phyloP scores from a whole-genome alignment of 2,888 invertebrate genomes.

The Elmis aenea region DNA sequence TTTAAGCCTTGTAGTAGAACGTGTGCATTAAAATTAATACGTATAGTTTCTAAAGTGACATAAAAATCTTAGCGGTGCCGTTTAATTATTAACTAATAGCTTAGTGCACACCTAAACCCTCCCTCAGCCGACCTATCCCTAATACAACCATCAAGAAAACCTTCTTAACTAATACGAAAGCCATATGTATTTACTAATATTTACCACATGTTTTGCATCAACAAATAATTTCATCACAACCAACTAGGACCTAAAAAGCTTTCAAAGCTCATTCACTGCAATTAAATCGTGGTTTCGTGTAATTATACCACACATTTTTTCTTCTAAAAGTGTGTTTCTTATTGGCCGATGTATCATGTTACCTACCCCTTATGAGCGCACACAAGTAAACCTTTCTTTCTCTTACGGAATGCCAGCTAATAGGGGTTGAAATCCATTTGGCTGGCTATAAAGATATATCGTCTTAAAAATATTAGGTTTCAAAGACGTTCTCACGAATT shows the following conservation, averaged over 20 bases:
- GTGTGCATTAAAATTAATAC: too few relatives aligned
- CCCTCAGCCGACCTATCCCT: constrained; percentile 19
- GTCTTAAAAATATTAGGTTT: constrained; percentile 28
- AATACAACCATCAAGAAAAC: constrained; percentile 21
- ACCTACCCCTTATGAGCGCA: constrained; percentile 15
- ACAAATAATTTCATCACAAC: constrained; percentile 39
- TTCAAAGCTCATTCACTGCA: too few relatives aligned
- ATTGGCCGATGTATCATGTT: constrained; percentile 28
- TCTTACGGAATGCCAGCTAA: too few relatives aligned
- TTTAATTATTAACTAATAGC: too few relatives aligned
- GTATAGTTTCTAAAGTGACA: too few relatives aligned
- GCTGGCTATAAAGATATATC: constrained; percentile 22
- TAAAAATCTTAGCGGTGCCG: too few relatives aligned
- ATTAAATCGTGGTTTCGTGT: constrained; percentile 21
- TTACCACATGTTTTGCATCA: constrained; percentile 36
- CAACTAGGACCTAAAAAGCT: too few relatives aligned
- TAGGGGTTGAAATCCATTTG: constrained; percentile 12
- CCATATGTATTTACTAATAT: constrained; percentile 39
- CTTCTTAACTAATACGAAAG: constrained; percentile 37
- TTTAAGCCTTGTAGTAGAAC: too few relatives aligned
- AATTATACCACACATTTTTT: constrained; percentile 28
- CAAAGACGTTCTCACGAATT: constrained; percentile 28
- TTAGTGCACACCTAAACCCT: constrained; percentile 13
- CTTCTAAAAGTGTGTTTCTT: constrained; percentile 29
- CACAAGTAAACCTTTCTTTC: too few relatives aligned